These are phyloP conservation scores for Nomia melanderi DNA, from an alignment of 1,140 invertebrate genomes.

Conservation along the genomic window DNA sequence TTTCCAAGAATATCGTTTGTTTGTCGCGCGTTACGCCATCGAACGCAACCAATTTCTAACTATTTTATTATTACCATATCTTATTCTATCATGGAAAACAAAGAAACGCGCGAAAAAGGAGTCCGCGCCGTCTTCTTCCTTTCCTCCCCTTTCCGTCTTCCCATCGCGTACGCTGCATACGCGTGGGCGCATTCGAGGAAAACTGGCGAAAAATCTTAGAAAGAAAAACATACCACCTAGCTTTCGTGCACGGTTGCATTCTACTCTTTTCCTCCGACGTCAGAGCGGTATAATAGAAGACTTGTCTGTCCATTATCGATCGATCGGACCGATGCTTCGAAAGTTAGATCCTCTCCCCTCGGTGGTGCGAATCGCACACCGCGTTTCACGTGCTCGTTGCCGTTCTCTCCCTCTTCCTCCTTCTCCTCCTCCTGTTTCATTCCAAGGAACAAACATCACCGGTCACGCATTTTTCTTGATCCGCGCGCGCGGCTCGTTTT, in stretches of 20 bases:
- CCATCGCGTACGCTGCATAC: no score
- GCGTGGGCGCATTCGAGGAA: no score
- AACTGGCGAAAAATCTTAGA: slow-evolving; percentile 11
- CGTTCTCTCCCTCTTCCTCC: no score
- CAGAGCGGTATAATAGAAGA: slow-evolving; percentile 71
- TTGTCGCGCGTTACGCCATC: no score
- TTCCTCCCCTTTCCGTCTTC: no score
- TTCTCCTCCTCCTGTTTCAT: slow-evolving; percentile 21
- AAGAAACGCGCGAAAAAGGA: no score
- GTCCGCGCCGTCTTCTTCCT: no score
- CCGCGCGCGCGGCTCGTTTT: no score
- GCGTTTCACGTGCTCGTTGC: no score
- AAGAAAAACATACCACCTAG: slow-evolving; percentile 73
- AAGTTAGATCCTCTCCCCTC: slow-evolving; percentile 23
- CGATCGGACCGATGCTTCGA: slow-evolving; percentile 16
- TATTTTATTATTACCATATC: no score
- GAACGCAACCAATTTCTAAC: no score
- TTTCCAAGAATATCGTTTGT: not conserved
- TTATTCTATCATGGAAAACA: no score
- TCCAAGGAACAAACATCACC: slow-evolving; percentile 31
- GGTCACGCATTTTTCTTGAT: slow-evolving; percentile 9
- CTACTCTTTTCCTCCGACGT: slow-evolving; percentile 74
- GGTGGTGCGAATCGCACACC: not conserved
- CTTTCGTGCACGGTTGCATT: slow-evolving; percentile 72
- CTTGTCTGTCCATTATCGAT: slow-evolving; percentile 59